Evolutionary conservation across 2,113 vertebrate genomes (phyloP).

Genomic region (Elephantulus edwardii): DNA sequence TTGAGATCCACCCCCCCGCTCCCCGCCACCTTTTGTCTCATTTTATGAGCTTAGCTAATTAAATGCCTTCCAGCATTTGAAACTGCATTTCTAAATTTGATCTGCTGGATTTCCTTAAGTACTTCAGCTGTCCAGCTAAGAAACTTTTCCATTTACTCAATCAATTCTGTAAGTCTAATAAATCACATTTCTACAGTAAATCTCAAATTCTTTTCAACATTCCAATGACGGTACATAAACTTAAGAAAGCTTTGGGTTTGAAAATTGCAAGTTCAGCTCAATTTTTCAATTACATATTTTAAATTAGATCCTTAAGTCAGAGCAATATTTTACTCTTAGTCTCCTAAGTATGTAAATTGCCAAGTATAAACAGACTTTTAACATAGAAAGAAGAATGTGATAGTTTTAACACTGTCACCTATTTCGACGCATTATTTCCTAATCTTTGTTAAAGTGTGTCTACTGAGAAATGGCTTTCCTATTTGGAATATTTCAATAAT

Average conservation of each 20-base stretch:
- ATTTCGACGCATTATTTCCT: background rate
- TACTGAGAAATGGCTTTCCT: background rate
- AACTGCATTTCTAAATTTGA: conserved; percentile 30
- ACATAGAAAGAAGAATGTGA: background rate
- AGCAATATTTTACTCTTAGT: background rate
- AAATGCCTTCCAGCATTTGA: background rate
- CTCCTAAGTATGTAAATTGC: background rate
- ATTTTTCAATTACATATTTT: background rate
- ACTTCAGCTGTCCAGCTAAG: background rate
- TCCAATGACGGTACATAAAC: background rate
- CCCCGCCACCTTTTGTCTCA: background rate
- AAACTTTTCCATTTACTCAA: background rate
- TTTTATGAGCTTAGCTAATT: conserved; percentile 4
- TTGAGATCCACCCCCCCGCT: too few relatives aligned
- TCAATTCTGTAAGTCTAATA: background rate
- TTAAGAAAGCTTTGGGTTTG: background rate
- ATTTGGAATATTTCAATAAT: background rate
- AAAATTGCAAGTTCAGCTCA: background rate
- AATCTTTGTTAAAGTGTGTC: conserved; percentile 6
- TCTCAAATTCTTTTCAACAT: background rate
- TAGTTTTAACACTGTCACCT: background rate
- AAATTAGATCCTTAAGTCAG: conserved; percentile 17
- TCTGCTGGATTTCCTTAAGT: conserved; percentile 30
- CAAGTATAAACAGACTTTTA: background rate
- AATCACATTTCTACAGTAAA: background rate